Percentiles rank a stretch among this genome's conserved stretches.
Evolutionary conservation across 1,140 invertebrate species (phyloP).

Genomic region (Nymphalis io): DNA sequence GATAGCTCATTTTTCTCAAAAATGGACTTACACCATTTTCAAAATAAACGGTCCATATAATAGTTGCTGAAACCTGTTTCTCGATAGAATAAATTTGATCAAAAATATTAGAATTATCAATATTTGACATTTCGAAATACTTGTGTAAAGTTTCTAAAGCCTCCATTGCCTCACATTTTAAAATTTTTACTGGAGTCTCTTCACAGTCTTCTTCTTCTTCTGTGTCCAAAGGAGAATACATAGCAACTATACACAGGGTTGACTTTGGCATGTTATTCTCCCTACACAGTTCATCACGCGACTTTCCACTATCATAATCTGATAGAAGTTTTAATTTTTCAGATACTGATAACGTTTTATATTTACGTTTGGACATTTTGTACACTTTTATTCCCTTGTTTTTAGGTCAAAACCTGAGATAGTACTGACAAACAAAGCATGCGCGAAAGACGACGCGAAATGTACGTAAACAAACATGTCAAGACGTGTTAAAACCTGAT

Average conservation of each 20-base stretch:
- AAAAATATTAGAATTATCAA: slow-evolving; percentile 34
- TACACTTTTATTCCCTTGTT: slow-evolving; percentile 8
- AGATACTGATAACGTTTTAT: too few relatives aligned
- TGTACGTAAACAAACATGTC: too few relatives aligned
- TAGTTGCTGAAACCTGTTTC: slow-evolving; percentile 20
- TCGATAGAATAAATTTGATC: slow-evolving; percentile 39
- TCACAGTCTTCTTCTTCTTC: slow-evolving; percentile 25
- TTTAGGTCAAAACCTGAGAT: too few relatives aligned
- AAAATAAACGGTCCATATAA: too few relatives aligned
- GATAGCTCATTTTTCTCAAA: too few relatives aligned
- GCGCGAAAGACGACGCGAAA: too few relatives aligned
- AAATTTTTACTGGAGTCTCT: slow-evolving; percentile 35
- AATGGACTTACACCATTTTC: too few relatives aligned
- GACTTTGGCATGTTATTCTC: too few relatives aligned
- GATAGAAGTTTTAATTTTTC: too few relatives aligned
- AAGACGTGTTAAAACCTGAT: background rate
- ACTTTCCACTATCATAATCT: too few relatives aligned
- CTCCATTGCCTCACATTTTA: slow-evolving; percentile 38
- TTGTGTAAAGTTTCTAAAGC: slow-evolving; percentile 41
- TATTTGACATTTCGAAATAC: slow-evolving; percentile 39
- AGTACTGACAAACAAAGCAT: background rate
- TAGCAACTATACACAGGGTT: slow-evolving; percentile 1
- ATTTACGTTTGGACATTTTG: background rate
- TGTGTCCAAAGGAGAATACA: slow-evolving; percentile 19
- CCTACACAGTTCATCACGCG: too few relatives aligned